Conservation (phyloP, 2,797 vertebrate genomes). For the Hippopotamyrus pictus region DNA sequence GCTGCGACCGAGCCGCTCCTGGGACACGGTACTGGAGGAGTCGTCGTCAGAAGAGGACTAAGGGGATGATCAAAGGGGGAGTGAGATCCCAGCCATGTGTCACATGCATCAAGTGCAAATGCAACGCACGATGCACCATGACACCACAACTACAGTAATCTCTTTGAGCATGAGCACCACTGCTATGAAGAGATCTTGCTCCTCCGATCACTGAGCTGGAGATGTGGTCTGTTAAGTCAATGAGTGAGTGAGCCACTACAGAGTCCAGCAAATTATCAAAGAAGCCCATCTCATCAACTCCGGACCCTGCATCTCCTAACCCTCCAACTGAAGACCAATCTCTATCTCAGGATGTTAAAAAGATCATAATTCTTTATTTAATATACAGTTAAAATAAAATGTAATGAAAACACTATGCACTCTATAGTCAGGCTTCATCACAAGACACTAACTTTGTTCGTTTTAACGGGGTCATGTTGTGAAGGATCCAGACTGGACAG, state of each 20-base stretch:
- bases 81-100: conserved; percentile 23
- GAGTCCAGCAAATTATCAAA: background rate
- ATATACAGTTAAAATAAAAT: background rate
- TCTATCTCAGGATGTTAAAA: background rate
- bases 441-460: background rate
- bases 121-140: conserved; percentile 10
- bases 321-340: background rate
- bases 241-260: background rate
- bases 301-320: background rate
- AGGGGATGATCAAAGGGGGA: conserved; percentile 39
- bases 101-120: conserved; percentile 9
- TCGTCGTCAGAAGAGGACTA: conserved; percentile 74
- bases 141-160: background rate
- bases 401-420: background rate
- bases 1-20: conserved; percentile 59
- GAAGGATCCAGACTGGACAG: background rate
- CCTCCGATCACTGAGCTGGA: background rate
- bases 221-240: background rate
- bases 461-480: background rate
- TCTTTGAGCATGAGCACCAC: conserved; percentile 26
- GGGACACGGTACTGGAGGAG: conserved; percentile 68
- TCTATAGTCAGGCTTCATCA: background rate
- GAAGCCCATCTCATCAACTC: background rate
- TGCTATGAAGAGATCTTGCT: background rate
- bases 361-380: background rate